Evolutionary conservation across 2,888 invertebrate species (phyloP).

Genomic region (Rotaria magnacalcarata): DNA sequence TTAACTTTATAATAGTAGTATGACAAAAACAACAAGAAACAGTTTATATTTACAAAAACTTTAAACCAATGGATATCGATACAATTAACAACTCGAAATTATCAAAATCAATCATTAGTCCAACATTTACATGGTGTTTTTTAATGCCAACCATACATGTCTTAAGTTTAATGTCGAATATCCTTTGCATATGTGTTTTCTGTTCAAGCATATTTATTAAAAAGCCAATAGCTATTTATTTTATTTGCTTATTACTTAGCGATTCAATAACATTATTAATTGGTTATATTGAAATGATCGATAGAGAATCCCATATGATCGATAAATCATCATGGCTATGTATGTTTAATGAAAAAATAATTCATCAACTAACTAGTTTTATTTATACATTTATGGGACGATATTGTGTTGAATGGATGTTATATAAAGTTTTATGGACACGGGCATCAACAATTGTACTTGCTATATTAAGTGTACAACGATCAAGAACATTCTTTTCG

Average conservation of each 20-base stretch:
- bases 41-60: not conserved
- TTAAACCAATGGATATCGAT: not conserved
- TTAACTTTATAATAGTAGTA: not conserved
- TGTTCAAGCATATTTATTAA: not conserved
- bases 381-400: not conserved
- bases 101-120: not conserved
- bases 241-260: not conserved
- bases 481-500: not conserved
- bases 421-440: not conserved
- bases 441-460: not conserved
- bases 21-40: not conserved
- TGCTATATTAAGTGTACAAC: conserved; percentile 15
- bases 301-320: not conserved
- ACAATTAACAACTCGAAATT: not conserved
- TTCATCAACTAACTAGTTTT: not conserved
- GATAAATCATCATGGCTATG: not conserved
- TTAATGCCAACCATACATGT: not conserved
- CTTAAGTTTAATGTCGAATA: not conserved
- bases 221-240: not conserved
- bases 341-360: not conserved
- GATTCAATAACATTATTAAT: not conserved
- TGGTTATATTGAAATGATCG: not conserved
- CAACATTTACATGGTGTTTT: not conserved
- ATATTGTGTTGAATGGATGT: not conserved
- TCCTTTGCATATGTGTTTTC: not conserved